Evolutionary conservation across 30 jellyfish, hydroid and myxozoan genomes (phyloP).

Genomic region (Phacellophora camtschatica): DNA sequence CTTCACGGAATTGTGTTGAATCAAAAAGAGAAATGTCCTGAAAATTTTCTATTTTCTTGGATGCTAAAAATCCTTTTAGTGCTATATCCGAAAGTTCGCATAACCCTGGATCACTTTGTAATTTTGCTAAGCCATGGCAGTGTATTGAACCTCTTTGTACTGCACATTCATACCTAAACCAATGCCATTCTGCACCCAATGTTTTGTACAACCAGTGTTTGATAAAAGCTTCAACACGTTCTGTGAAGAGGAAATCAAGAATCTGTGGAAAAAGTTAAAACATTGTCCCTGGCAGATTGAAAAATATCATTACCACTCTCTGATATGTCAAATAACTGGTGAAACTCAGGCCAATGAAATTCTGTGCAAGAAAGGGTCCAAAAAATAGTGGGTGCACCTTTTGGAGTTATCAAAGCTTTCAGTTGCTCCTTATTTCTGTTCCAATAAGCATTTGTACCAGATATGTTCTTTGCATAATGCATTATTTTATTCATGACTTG

Average conservation of each 20-base stretch:
- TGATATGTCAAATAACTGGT: background rate
- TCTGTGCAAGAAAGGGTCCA: slow-evolving; percentile 70
- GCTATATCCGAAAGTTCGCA: slow-evolving; percentile 30
- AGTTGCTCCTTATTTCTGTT: slow-evolving; percentile 13
- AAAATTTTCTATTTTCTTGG: background rate
- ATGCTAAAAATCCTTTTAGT: slow-evolving; percentile 43
- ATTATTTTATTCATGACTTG: slow-evolving; percentile 19
- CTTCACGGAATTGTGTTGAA: background rate
- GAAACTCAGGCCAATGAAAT: slow-evolving; percentile 54
- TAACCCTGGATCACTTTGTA: slow-evolving; percentile 56
- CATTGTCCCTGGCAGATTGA: slow-evolving; percentile 10
- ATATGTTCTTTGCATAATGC: slow-evolving; percentile 42
- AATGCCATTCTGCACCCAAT: slow-evolving; percentile 68
- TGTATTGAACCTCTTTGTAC: slow-evolving; percentile 26
- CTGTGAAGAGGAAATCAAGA: slow-evolving; percentile 31
- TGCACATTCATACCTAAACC: slow-evolving; percentile 42
- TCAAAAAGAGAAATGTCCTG: background rate
- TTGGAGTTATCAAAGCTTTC: slow-evolving; percentile 21
- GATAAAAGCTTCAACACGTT: slow-evolving; percentile 43
- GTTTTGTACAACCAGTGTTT: slow-evolving; percentile 44
- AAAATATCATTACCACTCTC: background rate
- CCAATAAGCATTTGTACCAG: slow-evolving; percentile 61
- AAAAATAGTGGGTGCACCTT: slow-evolving; percentile 53
- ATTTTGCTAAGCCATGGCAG: slow-evolving; percentile 54
- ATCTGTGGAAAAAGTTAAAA: slow-evolving; percentile 35